These are phyloP conservation scores for Propithecus perrieri DNA, from an alignment of 2,797 vertebrate genomes.

Conservation along the genomic window DNA sequence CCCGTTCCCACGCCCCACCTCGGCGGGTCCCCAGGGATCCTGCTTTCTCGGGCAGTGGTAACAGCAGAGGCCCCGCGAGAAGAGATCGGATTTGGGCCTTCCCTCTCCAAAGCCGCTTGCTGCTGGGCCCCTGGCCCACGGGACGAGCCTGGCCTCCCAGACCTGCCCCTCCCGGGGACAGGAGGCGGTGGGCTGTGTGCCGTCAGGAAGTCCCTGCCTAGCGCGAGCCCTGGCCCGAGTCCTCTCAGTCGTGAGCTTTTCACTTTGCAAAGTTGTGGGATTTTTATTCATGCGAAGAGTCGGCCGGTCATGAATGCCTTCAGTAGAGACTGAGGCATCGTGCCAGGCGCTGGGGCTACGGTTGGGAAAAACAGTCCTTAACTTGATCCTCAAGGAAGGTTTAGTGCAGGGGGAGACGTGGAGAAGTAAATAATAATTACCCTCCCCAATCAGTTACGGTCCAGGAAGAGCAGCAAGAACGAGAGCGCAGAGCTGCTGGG, in stretches of 20 bases:
- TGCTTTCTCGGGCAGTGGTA: not conserved
- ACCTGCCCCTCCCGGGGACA: not conserved
- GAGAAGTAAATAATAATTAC: not conserved
- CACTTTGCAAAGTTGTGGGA: constrained; percentile 7
- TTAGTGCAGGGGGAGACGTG: not conserved
- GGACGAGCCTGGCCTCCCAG: not conserved
- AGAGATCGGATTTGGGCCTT: not conserved
- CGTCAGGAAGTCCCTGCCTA: not conserved
- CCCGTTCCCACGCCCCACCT: constrained; percentile 71
- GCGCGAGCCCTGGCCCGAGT: not conserved
- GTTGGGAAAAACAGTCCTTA: constrained; percentile 32
- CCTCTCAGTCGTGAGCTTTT: not conserved
- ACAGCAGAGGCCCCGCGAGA: constrained; percentile 28
- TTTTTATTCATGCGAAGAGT: not conserved
- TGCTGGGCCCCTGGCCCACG: not conserved
- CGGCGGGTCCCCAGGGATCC: constrained; percentile 36
- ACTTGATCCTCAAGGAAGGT: constrained; percentile 8
- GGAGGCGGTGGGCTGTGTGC: not conserved
- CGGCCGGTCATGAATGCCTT: not conserved
- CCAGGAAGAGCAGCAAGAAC: not conserved
- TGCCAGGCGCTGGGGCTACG: not conserved
- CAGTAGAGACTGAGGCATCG: not conserved
- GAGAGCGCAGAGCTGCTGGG: not conserved
- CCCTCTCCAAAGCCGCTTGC: not conserved
- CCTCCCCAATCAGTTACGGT: not conserved